Percentiles rank a stretch among this genome's conserved stretches.
These are phyloP conservation scores for Hartigia nigra DNA, from an alignment of 2,888 invertebrate genomes.

Conservation along the genomic window DNA sequence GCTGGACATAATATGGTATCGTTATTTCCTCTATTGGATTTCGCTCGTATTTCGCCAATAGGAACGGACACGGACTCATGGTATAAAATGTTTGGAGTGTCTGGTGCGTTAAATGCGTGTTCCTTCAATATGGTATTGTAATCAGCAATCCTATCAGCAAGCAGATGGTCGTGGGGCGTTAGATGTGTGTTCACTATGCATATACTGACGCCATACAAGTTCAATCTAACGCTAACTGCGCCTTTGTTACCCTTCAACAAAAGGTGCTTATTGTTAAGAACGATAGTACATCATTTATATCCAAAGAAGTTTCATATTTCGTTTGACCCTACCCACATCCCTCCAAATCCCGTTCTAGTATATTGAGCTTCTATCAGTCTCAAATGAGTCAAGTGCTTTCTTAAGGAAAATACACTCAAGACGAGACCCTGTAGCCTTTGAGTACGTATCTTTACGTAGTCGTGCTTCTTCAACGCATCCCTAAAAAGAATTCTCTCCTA, in stretches of 20 bases:
- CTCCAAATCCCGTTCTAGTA: constrained; percentile 90
- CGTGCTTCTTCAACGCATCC: constrained; percentile 74
- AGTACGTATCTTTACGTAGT: constrained; percentile 83
- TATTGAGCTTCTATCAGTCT: constrained; percentile 88
- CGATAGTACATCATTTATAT: constrained; percentile 12
- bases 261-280: neutral
- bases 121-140: constrained; percentile 87
- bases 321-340: constrained; percentile 83
- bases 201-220: constrained; percentile 87
- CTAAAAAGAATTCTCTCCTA: constrained; percentile 60
- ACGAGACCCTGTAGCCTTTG: constrained; percentile 87
- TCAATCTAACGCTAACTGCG: constrained; percentile 88
- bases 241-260: constrained; percentile 91
- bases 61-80: constrained; percentile 80
- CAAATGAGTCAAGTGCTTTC: constrained; percentile 83
- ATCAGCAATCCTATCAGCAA: constrained; percentile 87
- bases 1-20: constrained; percentile 67
- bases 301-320: neutral
- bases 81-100: constrained; percentile 86
- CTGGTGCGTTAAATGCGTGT: constrained; percentile 81
- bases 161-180: constrained; percentile 87
- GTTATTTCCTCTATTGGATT: constrained; percentile 1
- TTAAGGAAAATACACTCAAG: constrained; percentile 80
- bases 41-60: constrained; percentile 22
- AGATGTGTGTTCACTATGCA: constrained; percentile 92